Evolutionary conservation across 35 echinoderm and acorn worm species (phyloP).

Genomic region (Apostichopus japonicus): DNA sequence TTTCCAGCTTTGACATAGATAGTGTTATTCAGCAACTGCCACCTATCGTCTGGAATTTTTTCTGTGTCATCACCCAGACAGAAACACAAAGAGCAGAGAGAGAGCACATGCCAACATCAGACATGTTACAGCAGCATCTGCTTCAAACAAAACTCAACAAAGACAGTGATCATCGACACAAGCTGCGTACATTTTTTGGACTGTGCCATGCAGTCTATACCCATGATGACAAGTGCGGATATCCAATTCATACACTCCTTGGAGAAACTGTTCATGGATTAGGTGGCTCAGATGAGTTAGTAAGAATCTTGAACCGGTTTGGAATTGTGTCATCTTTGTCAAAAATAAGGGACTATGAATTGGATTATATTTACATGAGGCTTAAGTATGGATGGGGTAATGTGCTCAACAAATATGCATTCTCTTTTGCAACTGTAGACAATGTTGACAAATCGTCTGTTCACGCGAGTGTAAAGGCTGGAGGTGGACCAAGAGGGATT

Average conservation of each 20-base stretch:
- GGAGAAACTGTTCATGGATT: constrained; percentile 17
- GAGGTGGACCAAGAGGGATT: neutral
- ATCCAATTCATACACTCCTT: constrained; percentile 18
- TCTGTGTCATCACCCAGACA: neutral
- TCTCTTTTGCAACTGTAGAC: neutral
- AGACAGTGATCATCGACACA: neutral
- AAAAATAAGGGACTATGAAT: constrained; percentile 8
- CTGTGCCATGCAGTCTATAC: constrained; percentile 7
- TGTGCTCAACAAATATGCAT: neutral
- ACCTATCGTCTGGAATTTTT: constrained; percentile 1
- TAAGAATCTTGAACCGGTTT: constrained; percentile 15
- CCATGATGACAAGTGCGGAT: constrained; percentile 34
- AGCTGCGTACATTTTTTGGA: neutral
- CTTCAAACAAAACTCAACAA: neutral
- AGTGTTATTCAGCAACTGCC: neutral
- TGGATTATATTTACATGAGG: too few relatives aligned
- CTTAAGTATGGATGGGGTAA: constrained; percentile 14
- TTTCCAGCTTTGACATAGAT: neutral
- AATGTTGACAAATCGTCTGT: neutral
- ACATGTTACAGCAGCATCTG: neutral
- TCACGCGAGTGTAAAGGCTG: neutral
- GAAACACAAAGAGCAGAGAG: neutral
- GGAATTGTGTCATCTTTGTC: constrained; percentile 27
- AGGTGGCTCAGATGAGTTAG: constrained; percentile 2
- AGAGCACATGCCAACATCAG: neutral